These are phyloP conservation scores for Pipra filicauda DNA, from an alignment of 2,113 vertebrate species.

Conservation along the genomic window DNA sequence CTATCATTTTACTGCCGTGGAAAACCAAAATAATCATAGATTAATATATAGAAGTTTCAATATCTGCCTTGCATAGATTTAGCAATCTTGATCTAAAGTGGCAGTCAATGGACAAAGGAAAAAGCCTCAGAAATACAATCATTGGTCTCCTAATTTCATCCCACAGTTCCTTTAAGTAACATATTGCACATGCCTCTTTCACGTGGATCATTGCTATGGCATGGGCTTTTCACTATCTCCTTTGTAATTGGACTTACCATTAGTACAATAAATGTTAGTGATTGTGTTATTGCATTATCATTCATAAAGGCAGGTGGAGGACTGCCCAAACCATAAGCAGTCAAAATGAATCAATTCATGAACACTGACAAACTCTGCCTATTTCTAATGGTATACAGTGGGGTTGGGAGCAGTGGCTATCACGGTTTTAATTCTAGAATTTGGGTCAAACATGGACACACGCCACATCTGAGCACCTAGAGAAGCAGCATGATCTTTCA, in stretches of 20 bases:
- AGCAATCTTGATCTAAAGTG: background rate
- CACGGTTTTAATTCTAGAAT: background rate
- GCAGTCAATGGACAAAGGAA: background rate
- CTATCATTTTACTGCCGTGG: background rate
- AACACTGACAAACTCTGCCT: background rate
- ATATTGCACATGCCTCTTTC: background rate
- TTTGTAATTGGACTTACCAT: background rate
- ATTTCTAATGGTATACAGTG: rapidly evolving
- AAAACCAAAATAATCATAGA: background rate
- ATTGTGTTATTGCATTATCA: background rate
- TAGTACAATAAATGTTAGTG: background rate
- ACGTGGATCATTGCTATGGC: background rate
- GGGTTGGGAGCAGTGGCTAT: background rate
- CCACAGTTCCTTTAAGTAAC: background rate
- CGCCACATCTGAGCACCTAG: background rate
- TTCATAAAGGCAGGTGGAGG: background rate
- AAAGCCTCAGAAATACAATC: background rate
- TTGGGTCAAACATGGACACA: background rate
- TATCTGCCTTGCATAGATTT: background rate
- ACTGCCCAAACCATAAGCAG: background rate
- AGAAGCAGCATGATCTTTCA: background rate
- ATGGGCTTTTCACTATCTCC: background rate
- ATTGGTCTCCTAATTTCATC: background rate
- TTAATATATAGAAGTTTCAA: background rate
- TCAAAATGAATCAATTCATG: background rate